Base-by-base conservation (phyloP, 2,888 invertebrate species). In the Amblyjoppa proteus region DNA sequence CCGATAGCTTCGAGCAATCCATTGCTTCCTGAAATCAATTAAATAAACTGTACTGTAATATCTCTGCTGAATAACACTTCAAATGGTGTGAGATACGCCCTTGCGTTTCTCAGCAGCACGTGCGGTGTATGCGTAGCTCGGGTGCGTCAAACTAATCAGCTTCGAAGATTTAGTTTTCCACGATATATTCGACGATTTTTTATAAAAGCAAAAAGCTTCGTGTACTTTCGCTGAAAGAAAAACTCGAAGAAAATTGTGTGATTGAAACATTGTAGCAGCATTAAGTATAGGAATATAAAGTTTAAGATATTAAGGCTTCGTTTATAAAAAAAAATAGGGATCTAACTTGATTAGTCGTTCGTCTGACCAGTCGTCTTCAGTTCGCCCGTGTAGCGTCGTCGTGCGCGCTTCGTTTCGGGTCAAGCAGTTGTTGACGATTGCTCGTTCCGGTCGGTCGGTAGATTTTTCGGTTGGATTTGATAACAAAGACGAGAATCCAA, bases 1-100 rank as follows among this genome's bases (percentile, higher is more conserved):
- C 94, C 87, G 95, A 92, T 82, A 96, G 90, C 81, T 94, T 94
- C 56, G 94, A 91, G 81, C 95, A 94, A 87, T 96, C 95, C 96
- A 96, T 96, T 45, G 87, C 6, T 7, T 73, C 34, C 64, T 81
- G 38, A 34, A 64, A 31, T 64, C 25, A 64, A 31, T 64, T 3
- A 45, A 45, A 45, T 13, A 45, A 45, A 45, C 16, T 16, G 1
- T 13, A 45, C 16, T 16, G 13, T 16, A 41, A 41, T 41, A 45
- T 16, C 45, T 0, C 13, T 13, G 3, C 16, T 13, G 4, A 13
- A 45, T 0, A 16, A 16, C 3, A 45, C 16, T 13, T 45, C 16
- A 45, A 45, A 45, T 16, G 3, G 45, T 45, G 45, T 45, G 45
- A 45, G 45, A 41, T 16, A 45, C 45, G 45, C 45, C 16, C 16